Evolutionary conservation across 2,888 invertebrate species (phyloP).

Genomic region (Nomada ruficornis): DNA sequence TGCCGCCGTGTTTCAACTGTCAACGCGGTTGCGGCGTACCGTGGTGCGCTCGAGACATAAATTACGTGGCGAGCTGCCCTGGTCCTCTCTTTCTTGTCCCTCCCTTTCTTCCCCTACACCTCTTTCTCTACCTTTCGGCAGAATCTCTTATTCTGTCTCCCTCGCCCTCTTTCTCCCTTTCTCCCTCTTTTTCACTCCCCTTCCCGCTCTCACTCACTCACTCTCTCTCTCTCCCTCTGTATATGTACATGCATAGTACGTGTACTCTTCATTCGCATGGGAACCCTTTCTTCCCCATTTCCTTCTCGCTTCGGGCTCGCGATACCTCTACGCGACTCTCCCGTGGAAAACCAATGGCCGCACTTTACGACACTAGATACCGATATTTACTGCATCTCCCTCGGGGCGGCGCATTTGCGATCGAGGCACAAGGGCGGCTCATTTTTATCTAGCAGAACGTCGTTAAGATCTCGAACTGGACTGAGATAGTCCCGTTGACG

Average conservation of each 20-base stretch:
- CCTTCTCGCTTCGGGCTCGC: neutral
- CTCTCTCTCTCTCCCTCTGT: too few species aligned
- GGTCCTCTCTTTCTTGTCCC: slow-evolving; percentile 42
- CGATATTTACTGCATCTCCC: slow-evolving; percentile 73
- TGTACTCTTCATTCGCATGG: neutral
- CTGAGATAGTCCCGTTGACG: slow-evolving; percentile 17
- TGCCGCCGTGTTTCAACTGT: slow-evolving; percentile 83
- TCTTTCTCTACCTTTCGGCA: slow-evolving; percentile 3
- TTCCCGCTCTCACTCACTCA: neutral
- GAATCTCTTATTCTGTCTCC: slow-evolving; percentile 16
- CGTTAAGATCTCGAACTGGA: slow-evolving; percentile 26
- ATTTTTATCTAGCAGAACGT: slow-evolving; percentile 8
- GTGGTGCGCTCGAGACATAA: slow-evolving; percentile 78
- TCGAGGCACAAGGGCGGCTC: slow-evolving; percentile 37
- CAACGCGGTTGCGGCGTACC: slow-evolving; percentile 79
- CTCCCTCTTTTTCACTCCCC: slow-evolving; percentile 15
- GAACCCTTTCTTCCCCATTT: slow-evolving; percentile 17
- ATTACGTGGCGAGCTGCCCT: slow-evolving; percentile 76
- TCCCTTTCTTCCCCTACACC: neutral
- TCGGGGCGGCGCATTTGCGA: slow-evolving; percentile 66
- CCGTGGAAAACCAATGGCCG: slow-evolving; percentile 77
- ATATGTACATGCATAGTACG: too few species aligned
- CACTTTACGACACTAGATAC: slow-evolving; percentile 78
- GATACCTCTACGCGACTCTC: neutral
- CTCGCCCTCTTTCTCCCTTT: neutral